phyloP scores from a whole-genome alignment of 2,888 invertebrate genomes.

The Dioctria linearis region DNA sequence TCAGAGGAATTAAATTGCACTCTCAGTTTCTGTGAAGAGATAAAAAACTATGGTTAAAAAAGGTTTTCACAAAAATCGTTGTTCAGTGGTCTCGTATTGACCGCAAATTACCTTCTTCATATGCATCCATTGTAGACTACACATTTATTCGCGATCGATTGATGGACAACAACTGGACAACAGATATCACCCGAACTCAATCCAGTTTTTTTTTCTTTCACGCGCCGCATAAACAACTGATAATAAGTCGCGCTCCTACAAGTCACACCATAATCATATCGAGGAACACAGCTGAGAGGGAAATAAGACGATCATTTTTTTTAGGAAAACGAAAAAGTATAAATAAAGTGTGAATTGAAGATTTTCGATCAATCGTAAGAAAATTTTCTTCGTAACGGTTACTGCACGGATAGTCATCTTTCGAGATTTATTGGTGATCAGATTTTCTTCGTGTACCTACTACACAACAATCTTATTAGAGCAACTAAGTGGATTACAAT shows the following conservation, averaged over 20 bases:
- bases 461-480: not conserved
- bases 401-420: not conserved
- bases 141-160: too few relatives aligned
- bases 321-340: slow-evolving; percentile 40
- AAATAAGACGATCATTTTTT: not conserved
- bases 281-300: not conserved
- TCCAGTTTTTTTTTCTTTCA: slow-evolving; percentile 26
- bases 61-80: not conserved
- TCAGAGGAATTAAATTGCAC: too few relatives aligned
- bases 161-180: too few relatives aligned
- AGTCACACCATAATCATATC: too few relatives aligned
- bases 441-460: not conserved
- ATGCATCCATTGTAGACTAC: too few relatives aligned
- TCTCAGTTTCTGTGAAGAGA: not conserved
- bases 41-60: not conserved
- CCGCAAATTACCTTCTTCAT: too few relatives aligned
- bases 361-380: slow-evolving; percentile 36
- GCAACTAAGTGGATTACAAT: slow-evolving; percentile 7
- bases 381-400: slow-evolving; percentile 9
- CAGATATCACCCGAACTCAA: too few relatives aligned
- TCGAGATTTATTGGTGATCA: not conserved
- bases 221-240: slow-evolving; percentile 20
- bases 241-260: not conserved
- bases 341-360: slow-evolving; percentile 24
- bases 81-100: not conserved